A percentile compares a stretch with the other conserved stretches of the same genome.
Conservation (phyloP, 2,113 vertebrate genomes). For the Rostratula benghalensis region DNA sequence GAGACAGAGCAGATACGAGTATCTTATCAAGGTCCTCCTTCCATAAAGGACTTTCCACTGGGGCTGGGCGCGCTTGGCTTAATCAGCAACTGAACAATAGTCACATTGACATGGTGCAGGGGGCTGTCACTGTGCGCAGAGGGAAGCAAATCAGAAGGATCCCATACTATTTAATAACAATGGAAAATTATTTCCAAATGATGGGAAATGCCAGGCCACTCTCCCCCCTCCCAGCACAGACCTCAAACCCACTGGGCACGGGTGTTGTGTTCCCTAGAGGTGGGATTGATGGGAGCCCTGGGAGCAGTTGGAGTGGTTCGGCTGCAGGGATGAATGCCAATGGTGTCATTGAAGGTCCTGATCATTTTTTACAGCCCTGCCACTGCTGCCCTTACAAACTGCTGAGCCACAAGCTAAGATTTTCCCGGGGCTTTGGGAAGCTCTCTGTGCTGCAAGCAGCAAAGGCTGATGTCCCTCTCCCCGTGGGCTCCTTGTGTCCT, state of each 20-base stretch:
- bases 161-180: not conserved
- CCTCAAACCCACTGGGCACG: rapidly evolving
- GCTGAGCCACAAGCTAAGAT: not conserved
- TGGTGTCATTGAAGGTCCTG: rapidly evolving
- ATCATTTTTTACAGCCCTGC: not conserved
- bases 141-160: not conserved
- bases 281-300: not conserved
- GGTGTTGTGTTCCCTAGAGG: rapidly evolving
- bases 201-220: not conserved
- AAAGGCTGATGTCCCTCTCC: not conserved
- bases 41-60: constrained; percentile 17
- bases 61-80: rapidly evolving
- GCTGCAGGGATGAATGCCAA: rapidly evolving
- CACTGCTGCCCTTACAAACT: not conserved
- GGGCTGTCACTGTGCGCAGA: rapidly evolving
- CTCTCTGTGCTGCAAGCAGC: not conserved
- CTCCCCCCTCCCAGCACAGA: not conserved
- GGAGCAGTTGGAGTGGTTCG: not conserved
- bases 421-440: not conserved
- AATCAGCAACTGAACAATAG: not conserved
- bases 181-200: constrained; percentile 9
- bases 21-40: constrained; percentile 42
- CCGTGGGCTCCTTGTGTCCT: not conserved
- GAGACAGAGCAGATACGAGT: not conserved
- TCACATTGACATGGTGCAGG: rapidly evolving